phyloP scores from a whole-genome alignment of 2,888 invertebrate species.

The Leptothorax acervorum region DNA sequence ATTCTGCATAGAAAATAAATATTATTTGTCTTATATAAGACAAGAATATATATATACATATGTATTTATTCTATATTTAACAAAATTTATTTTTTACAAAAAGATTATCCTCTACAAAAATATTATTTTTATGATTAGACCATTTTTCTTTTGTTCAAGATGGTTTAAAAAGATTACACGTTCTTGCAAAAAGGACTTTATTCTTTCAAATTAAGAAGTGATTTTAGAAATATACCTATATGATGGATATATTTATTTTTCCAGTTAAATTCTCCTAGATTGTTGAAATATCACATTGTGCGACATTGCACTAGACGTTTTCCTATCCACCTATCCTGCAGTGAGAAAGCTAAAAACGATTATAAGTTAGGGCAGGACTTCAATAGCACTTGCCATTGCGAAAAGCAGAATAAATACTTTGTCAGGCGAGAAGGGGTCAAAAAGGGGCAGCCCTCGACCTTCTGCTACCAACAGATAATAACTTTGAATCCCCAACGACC shows the following conservation, averaged over 20 bases:
- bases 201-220: no score
- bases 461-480: conserved; percentile 79
- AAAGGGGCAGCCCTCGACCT: conserved; percentile 63
- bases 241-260: no score
- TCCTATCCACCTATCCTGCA: conserved; percentile 17
- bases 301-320: background rate
- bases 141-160: no score
- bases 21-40: background rate
- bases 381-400: conserved; percentile 69
- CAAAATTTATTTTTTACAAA: background rate
- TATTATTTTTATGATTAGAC: background rate
- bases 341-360: conserved; percentile 67
- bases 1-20: background rate
- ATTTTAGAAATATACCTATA: no score
- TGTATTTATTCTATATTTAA: background rate
- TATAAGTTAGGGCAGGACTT: conserved; percentile 72
- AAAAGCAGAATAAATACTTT: conserved; percentile 71
- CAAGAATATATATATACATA: background rate
- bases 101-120: background rate
- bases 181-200: no score
- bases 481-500: conserved; percentile 73
- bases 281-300: no score
- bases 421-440: conserved; percentile 46
- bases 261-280: no score
- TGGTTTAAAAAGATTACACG: no score